These are phyloP conservation scores for Tenthredo livida DNA, from an alignment of 2,888 invertebrate genomes.

Conservation along the genomic window DNA sequence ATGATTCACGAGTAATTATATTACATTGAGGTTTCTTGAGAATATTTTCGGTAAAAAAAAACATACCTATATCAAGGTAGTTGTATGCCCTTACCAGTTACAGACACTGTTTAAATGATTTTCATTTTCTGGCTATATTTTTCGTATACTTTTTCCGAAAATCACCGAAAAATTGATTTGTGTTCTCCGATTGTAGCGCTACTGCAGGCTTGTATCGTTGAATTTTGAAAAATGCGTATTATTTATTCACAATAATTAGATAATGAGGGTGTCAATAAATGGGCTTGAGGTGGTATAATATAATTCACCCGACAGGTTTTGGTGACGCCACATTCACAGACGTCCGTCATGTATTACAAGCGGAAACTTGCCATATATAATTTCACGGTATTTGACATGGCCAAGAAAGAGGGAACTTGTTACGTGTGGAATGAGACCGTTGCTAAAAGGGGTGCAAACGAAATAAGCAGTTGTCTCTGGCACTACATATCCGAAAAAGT, in stretches of 20 bases:
- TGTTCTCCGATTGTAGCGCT: background rate
- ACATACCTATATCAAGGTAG: too few relatives aligned
- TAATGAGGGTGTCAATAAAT: constrained; percentile 27
- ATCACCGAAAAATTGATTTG: constrained; percentile 27
- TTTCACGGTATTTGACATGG: constrained; percentile 49
- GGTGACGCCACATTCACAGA: constrained; percentile 33
- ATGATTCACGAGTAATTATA: background rate
- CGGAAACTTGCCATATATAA: constrained; percentile 44
- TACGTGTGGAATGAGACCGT: constrained; percentile 59
- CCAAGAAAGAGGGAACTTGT: constrained; percentile 54
- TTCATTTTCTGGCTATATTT: constrained; percentile 14
- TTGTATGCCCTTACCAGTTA: background rate
- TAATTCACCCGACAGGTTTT: constrained; percentile 30
- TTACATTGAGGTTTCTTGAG: constrained; percentile 6
- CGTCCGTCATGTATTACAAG: constrained; percentile 34
- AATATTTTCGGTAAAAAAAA: background rate
- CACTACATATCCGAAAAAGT: constrained; percentile 50
- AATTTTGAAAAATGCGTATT: constrained; percentile 16
- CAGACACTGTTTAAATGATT: constrained; percentile 27
- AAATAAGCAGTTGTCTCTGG: constrained; percentile 57
- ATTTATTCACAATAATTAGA: constrained; percentile 30
- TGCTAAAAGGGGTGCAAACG: constrained; percentile 56
- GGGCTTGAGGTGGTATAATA: constrained; percentile 10
- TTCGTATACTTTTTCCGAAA: constrained; percentile 4
- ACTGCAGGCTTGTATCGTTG: background rate